phyloP scores from a whole-genome alignment of 1,140 invertebrate genomes.

The Forficula auricularia region DNA sequence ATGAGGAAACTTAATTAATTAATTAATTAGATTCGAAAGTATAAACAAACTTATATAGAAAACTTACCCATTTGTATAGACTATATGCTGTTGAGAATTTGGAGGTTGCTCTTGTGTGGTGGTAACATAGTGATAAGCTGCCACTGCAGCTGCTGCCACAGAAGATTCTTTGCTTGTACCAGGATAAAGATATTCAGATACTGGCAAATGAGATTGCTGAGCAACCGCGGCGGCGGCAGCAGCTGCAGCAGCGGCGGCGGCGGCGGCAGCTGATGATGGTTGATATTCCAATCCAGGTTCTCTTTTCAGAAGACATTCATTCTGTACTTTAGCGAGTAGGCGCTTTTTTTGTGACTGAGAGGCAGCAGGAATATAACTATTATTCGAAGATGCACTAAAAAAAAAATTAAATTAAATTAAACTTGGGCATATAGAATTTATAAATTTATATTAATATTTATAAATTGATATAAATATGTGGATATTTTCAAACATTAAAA shows the following conservation, averaged over 20 bases:
- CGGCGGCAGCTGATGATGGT: slow-evolving; percentile 1
- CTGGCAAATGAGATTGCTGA: no score
- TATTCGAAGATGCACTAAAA: slow-evolving; percentile 5
- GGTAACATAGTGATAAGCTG: slow-evolving; percentile 35
- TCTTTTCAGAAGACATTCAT: slow-evolving; percentile 49
- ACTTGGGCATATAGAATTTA: no score
- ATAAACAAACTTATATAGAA: background rate
- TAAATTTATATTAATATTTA: no score
- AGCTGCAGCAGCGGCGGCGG: background rate
- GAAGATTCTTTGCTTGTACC: background rate
- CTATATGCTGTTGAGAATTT: slow-evolving; percentile 30
- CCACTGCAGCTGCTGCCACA: background rate
- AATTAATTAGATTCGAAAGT: no score
- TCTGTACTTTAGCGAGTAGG: slow-evolving; percentile 67
- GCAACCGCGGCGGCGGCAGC: slow-evolving; percentile 1
- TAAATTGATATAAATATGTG: no score
- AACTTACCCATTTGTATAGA: slow-evolving; percentile 19
- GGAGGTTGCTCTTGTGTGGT: slow-evolving; percentile 11
- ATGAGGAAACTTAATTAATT: no score
- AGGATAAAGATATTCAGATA: no score
- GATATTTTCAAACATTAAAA: no score
- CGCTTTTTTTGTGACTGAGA: slow-evolving; percentile 75
- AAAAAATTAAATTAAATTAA: no score
- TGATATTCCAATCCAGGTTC: slow-evolving; percentile 24
- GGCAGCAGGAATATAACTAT: slow-evolving; percentile 3